Percentiles rank a stretch among this genome's conserved stretches.
Conservation (phyloP, 2,888 invertebrate genomes). For the Brachyopa scutellaris region DNA sequence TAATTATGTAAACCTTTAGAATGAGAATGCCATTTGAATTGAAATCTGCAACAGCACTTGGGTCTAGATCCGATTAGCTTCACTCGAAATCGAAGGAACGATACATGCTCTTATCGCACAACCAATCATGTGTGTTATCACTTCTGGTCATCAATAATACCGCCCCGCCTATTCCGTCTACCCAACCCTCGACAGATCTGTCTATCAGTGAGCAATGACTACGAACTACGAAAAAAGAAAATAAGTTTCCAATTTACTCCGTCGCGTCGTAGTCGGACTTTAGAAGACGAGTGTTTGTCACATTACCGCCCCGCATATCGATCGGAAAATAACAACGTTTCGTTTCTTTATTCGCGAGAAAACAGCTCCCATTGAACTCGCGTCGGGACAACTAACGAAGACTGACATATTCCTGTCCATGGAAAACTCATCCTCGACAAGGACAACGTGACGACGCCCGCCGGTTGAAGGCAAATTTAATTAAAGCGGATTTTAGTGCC, state of each 20-base stretch:
- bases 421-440: slow-evolving; percentile 1
- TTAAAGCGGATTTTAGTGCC: slow-evolving; percentile 47
- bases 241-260: slow-evolving; percentile 44
- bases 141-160: slow-evolving; percentile 13
- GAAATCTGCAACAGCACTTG: background rate
- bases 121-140: slow-evolving; percentile 18
- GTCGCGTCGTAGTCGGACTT: slow-evolving; percentile 48
- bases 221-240: background rate
- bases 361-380: background rate
- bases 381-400: too few species aligned
- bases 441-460: background rate
- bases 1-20: background rate
- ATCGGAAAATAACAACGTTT: background rate
- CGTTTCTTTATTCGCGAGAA: background rate
- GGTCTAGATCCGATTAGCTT: background rate
- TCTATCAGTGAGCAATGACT: background rate
- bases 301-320: slow-evolving; percentile 8
- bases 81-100: too few species aligned
- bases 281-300: slow-evolving; percentile 21
- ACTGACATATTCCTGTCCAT: background rate
- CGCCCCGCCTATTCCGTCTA: background rate
- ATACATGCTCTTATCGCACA: slow-evolving; percentile 13
- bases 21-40: too few species aligned
- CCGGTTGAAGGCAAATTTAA: slow-evolving; percentile 21
- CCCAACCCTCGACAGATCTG: background rate